Percentiles rank a stretch among this genome's conserved stretches.
These are phyloP conservation scores for Chitala chitala DNA, from an alignment of 2,113 vertebrate genomes.

Conservation along the genomic window DNA sequence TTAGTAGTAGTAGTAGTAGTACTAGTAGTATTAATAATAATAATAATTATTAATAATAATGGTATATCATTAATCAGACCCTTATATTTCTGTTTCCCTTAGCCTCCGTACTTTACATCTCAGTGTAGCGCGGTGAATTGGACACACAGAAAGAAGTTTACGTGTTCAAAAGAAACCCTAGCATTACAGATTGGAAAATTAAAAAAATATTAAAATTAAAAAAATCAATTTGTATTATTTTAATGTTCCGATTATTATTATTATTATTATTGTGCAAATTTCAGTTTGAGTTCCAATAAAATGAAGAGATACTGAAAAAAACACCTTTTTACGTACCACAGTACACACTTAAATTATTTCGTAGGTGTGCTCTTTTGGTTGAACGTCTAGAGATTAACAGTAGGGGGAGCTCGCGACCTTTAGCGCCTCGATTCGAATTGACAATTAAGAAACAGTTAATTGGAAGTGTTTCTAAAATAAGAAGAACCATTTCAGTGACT, in stretches of 20 bases:
- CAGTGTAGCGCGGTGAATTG: not conserved
- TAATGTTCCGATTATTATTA: not conserved
- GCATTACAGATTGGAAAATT: too few relatives aligned
- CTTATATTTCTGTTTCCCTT: not conserved
- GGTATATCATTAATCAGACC: not conserved
- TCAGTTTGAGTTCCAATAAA: not conserved
- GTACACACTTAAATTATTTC: too few relatives aligned
- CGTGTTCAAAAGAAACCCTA: too few relatives aligned
- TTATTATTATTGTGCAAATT: not conserved
- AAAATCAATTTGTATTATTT: too few relatives aligned
- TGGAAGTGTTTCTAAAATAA: constrained; percentile 55
- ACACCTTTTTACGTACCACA: not conserved
- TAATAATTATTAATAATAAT: too few relatives aligned
- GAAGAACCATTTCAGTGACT: constrained; percentile 22
- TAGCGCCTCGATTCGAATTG: constrained; percentile 50
- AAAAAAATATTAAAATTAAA: too few relatives aligned
- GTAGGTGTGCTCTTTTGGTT: not conserved
- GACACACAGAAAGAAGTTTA: constrained; percentile 10
- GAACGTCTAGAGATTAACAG: constrained; percentile 56
- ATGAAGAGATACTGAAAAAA: not conserved
- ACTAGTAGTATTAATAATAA: too few relatives aligned
- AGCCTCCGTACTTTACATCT: not conserved
- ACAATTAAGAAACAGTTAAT: constrained; percentile 56
- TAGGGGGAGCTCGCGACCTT: constrained; percentile 70
- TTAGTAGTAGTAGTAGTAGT: too few relatives aligned